phyloP scores from a whole-genome alignment of 2,888 invertebrate species.

The Enchytraeus crypticus region DNA sequence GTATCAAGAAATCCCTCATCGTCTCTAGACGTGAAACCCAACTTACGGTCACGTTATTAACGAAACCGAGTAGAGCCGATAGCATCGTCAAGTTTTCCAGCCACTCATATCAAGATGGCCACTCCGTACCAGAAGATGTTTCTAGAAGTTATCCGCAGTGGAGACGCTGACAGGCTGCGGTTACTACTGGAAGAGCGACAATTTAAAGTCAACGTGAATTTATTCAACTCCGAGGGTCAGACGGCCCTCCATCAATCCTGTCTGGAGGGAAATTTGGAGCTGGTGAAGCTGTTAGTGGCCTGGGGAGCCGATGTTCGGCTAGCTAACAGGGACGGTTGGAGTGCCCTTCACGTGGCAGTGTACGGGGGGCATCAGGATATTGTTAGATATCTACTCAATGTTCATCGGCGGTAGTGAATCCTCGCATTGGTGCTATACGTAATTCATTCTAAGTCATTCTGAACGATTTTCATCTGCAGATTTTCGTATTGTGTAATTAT shows the following conservation, averaged over 20 bases:
- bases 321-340: slow-evolving; percentile 50
- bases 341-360: slow-evolving; percentile 46
- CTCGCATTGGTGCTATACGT: too few species aligned
- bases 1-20: too few species aligned
- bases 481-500: too few species aligned
- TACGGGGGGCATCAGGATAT: slow-evolving; percentile 42
- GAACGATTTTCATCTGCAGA: too few species aligned
- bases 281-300: slow-evolving; percentile 48
- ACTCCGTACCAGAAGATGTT: slow-evolving; percentile 37
- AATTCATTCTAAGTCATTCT: too few species aligned
- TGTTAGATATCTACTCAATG: slow-evolving; percentile 22
- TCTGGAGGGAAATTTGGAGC: slow-evolving; percentile 47
- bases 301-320: slow-evolving; percentile 48
- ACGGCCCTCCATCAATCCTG: slow-evolving; percentile 48
- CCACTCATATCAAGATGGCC: too few species aligned
- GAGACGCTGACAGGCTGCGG: slow-evolving; percentile 41
- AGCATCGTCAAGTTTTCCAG: too few species aligned
- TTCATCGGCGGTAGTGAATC: slow-evolving; percentile 5
- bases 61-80: too few species aligned
- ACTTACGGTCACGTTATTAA: too few species aligned
- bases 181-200: slow-evolving; percentile 41
- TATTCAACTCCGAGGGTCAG: slow-evolving; percentile 47
- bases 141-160: slow-evolving; percentile 43
- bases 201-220: slow-evolving; percentile 46
- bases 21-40: too few species aligned